Evolutionary conservation across 2,113 vertebrate genomes (phyloP).

Genomic region (Lagopus leucura): DNA sequence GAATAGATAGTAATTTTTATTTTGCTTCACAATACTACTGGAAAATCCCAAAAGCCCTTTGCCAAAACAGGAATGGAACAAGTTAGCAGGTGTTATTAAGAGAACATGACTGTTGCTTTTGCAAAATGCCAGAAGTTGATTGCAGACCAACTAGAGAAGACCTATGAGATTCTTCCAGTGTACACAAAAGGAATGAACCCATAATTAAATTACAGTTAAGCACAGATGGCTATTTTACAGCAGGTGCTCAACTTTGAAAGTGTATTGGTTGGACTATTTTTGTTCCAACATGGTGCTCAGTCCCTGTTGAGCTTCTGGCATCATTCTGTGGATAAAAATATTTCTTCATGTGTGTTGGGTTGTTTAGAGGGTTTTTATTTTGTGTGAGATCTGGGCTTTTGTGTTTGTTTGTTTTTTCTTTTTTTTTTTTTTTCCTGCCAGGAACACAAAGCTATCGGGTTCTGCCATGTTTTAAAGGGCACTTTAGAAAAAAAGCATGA

Average conservation of each 20-base stretch:
- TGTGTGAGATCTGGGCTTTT: neutral
- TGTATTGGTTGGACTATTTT: constrained; percentile 70
- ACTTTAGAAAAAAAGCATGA: neutral
- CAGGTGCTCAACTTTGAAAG: constrained; percentile 79
- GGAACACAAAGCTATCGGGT: neutral
- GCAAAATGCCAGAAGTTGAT: constrained; percentile 76
- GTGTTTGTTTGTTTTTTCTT: neutral
- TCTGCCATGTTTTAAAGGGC: neutral
- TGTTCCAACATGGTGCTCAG: constrained; percentile 69
- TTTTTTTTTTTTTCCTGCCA: neutral
- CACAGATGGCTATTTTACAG: constrained; percentile 83
- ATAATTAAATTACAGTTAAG: constrained; percentile 86
- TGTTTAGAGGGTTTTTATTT: neutral
- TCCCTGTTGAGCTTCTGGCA: constrained; percentile 66
- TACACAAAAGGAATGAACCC: constrained; percentile 77
- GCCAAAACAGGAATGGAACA: constrained; percentile 40
- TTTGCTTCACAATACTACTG: constrained; percentile 41
- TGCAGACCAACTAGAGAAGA: constrained; percentile 71
- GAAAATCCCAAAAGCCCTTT: constrained; percentile 68
- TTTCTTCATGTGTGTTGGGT: neutral
- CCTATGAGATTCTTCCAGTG: constrained; percentile 72
- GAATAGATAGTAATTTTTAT: constrained; percentile 64
- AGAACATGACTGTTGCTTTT: constrained; percentile 72
- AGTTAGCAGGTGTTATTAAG: constrained; percentile 74
- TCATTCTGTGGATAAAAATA: constrained; percentile 57